Evolutionary conservation across 2,113 vertebrate species (phyloP).

Genomic region (Anoplopoma fimbria): DNA sequence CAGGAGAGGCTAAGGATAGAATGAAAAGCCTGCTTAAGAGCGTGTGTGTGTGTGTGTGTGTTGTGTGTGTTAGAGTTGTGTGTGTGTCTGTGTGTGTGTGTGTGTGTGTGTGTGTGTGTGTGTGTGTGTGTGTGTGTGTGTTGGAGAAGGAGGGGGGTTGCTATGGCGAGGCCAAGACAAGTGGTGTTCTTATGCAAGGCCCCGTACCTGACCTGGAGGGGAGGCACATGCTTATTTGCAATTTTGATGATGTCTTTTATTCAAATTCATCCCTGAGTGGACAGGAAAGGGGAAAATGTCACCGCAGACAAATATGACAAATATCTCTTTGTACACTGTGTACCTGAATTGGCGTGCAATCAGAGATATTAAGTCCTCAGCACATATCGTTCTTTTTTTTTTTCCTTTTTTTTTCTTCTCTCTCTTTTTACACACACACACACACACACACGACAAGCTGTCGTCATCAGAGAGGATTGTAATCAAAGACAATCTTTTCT

Average conservation of each 20-base stretch:
- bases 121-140: not conserved
- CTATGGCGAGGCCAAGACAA: slow-evolving; percentile 48
- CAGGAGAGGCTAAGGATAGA: slow-evolving; percentile 87
- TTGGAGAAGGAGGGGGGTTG: slow-evolving; percentile 22
- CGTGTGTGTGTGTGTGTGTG: slow-evolving; percentile 25
- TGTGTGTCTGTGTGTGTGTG: slow-evolving; percentile 16
- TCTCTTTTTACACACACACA: slow-evolving; percentile 13
- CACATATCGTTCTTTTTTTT: not conserved
- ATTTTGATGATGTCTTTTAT: not conserved
- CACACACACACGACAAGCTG: not conserved
- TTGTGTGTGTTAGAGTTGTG: slow-evolving; percentile 21
- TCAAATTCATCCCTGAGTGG: not conserved
- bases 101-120: slow-evolving; percentile 16
- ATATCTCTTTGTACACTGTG: too few species aligned
- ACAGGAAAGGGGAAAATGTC: not conserved
- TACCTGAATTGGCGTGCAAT: not conserved
- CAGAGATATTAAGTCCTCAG: not conserved
- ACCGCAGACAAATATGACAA: not conserved
- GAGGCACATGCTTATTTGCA: slow-evolving; percentile 5
- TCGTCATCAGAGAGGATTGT: slow-evolving; percentile 18
- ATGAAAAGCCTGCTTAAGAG: slow-evolving; percentile 89
- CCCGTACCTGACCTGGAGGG: slow-evolving; percentile 20
- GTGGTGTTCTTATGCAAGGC: slow-evolving; percentile 22
- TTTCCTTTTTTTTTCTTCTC: not conserved
- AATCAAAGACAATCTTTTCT: slow-evolving; percentile 46